A percentile compares a stretch with the other conserved stretches of the same genome.
These are phyloP conservation scores for Aphodius granarius DNA, from an alignment of 2,888 invertebrate genomes.

Conservation along the genomic window DNA sequence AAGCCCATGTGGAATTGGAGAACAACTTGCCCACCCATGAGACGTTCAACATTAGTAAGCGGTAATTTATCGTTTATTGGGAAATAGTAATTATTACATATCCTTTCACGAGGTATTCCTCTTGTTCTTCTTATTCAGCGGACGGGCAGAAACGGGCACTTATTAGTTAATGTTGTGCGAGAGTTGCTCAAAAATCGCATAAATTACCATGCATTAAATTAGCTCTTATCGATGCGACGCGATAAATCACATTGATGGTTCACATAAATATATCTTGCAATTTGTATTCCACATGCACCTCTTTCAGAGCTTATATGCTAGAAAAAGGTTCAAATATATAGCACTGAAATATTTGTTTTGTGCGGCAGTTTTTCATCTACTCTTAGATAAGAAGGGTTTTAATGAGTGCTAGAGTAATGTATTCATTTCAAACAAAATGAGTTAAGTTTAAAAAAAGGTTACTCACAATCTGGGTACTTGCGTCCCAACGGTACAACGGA, in stretches of 20 bases:
- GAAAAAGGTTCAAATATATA: too few relatives aligned
- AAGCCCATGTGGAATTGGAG: constrained; percentile 47
- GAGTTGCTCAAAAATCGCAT: constrained; percentile 18
- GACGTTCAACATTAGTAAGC: constrained; percentile 45
- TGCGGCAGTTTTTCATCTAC: too few relatives aligned
- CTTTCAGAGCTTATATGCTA: too few relatives aligned
- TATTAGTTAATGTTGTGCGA: constrained; percentile 27
- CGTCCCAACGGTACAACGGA: too few relatives aligned
- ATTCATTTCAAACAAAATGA: too few relatives aligned
- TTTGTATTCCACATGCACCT: too few relatives aligned
- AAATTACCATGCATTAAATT: constrained; percentile 27
- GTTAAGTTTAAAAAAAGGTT: too few relatives aligned
- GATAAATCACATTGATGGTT: constrained; percentile 8
- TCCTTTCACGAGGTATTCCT: constrained; percentile 36
- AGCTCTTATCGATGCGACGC: constrained; percentile 20
- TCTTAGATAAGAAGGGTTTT: too few relatives aligned
- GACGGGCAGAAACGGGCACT: constrained; percentile 17
- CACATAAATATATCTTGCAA: too few relatives aligned
- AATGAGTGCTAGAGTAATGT: too few relatives aligned
- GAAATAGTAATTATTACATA: constrained; percentile 50
- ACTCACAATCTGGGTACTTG: too few relatives aligned
- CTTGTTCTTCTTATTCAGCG: not conserved
- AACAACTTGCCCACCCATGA: constrained; percentile 51
- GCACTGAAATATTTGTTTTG: too few relatives aligned
- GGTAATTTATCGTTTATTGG: constrained; percentile 49